Base-by-base conservation (phyloP, 2,888 invertebrate species). In the Leptinotarsa peninsularis region DNA sequence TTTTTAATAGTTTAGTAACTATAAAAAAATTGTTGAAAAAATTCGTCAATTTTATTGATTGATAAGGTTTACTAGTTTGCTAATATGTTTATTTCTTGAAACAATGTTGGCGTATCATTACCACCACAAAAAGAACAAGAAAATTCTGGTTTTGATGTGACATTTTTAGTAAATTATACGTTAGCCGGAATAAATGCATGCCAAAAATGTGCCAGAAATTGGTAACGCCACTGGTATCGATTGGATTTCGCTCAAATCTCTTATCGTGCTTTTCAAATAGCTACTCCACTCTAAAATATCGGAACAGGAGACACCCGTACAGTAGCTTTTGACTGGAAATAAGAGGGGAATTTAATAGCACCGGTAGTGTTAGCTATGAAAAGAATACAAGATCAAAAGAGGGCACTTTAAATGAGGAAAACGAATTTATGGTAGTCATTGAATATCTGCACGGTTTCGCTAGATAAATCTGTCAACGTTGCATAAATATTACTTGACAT, bases 341-440 rank as follows among this genome's bases (percentile, higher is more conserved):
- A n/a, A 63, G 63, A n/a, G 63, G 63, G 17, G 63, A 63, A 63
- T 63, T 63, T 63, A 63, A 63, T 63, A 63, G 43, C 63, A 63
- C 63, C 63, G 63, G 63, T 63, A 33, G 63, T 63, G 63, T 63
- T 63, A 63, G 58, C 74, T 75, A 75, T 68, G 75, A 72, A 75
- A 75, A 75, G 71, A 75, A 75, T 75, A 75, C 72, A 71, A 43
- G 75, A 75, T 75, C 75, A 75, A 75, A 75, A 72, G 75, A 75
- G 75, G 75, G 75, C 72, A 75, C 75, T 75, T 75, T 72, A 72
- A 72, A 75, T 75, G 75, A 75, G 71, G 71, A 75, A 75, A 75
- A 75, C 72, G 75, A 75, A 75, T 75, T 75, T 75, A 75, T 75
- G 75, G 54, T 75, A 67, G 75, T 66, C 75, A 72, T 72, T 72